These are phyloP conservation scores for Cyclopterus lumpus DNA, from an alignment of 2,797 vertebrate species.

Conservation along the genomic window DNA sequence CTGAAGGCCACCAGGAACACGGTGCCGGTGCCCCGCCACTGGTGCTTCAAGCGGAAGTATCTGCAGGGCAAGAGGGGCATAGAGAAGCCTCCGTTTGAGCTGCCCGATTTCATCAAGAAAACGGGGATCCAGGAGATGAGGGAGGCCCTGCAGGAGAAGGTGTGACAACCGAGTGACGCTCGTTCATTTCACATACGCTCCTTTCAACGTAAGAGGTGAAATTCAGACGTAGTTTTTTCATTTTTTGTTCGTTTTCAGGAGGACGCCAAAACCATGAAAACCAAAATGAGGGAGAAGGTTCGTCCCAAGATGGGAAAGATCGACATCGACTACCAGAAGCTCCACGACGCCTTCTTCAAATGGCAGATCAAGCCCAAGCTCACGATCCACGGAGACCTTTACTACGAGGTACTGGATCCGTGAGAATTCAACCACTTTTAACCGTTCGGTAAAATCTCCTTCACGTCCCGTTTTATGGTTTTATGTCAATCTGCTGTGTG, in stretches of 20 bases:
- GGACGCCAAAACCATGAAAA: constrained; percentile 96
- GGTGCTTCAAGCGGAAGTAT: constrained; percentile 98
- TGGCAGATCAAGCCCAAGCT: constrained; percentile 97
- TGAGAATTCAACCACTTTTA: no score
- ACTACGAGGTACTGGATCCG: constrained; percentile 87
- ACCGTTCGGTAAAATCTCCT: no score
- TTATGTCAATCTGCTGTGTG: accelerated
- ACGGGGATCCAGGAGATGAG: constrained; percentile 98
- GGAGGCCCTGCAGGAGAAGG: constrained; percentile 96
- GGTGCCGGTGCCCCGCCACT: constrained; percentile 93
- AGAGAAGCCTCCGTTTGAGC: constrained; percentile 94
- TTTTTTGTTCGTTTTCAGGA: constrained; percentile 78
- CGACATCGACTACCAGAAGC: constrained; percentile 96
- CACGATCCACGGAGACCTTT: constrained; percentile 94
- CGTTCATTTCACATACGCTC: no score
- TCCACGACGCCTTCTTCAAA: constrained; percentile 97
- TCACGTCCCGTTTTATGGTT: neutral
- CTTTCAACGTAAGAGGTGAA: no score
- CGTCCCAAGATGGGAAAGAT: constrained; percentile 97
- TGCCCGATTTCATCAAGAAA: constrained; percentile 95
- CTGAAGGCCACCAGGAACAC: constrained; percentile 96
- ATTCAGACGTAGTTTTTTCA: accelerated
- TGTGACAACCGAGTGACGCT: constrained; percentile 31
- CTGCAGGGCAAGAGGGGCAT: constrained; percentile 97
- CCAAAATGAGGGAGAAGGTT: constrained; percentile 97